A percentile compares a stretch with the other conserved stretches of the same genome.
Conservation (phyloP, 2,113 vertebrate species). For the Fukomys damarensis region DNA sequence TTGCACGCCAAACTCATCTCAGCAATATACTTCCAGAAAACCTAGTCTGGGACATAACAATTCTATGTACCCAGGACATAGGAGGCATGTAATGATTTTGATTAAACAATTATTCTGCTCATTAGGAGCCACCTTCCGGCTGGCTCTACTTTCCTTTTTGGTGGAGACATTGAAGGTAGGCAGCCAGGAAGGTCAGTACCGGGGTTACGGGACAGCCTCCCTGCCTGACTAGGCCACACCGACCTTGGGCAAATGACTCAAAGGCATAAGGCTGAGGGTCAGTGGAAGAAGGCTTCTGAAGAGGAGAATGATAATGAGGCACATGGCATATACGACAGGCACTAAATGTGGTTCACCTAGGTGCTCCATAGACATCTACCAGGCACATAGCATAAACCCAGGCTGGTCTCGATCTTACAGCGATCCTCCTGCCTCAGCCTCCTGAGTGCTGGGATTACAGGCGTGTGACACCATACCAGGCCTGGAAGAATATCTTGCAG, state of each 20-base stretch:
- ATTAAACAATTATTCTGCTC: background rate
- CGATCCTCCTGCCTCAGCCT: too few relatives aligned
- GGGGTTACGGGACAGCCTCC: background rate
- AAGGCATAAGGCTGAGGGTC: background rate
- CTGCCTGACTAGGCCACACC: background rate
- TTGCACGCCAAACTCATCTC: background rate
- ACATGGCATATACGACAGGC: background rate
- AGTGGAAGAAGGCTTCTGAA: background rate
- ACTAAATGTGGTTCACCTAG: fast-evolving
- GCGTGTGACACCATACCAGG: too few relatives aligned
- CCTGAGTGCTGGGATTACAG: too few relatives aligned
- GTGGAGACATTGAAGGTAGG: background rate
- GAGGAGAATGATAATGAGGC: background rate
- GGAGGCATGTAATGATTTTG: background rate
- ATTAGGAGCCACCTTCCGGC: background rate
- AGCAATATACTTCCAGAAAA: background rate
- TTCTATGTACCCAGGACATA: background rate
- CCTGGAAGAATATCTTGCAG: background rate
- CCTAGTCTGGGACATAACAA: too few relatives aligned
- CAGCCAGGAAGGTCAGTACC: background rate
- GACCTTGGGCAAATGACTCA: background rate
- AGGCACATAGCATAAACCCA: background rate
- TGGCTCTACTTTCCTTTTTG: background rate
- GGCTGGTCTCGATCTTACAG: too few relatives aligned
- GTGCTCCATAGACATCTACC: background rate